Base-by-base conservation (phyloP, 2,113 vertebrate species). In the Ciconia stormi region DNA sequence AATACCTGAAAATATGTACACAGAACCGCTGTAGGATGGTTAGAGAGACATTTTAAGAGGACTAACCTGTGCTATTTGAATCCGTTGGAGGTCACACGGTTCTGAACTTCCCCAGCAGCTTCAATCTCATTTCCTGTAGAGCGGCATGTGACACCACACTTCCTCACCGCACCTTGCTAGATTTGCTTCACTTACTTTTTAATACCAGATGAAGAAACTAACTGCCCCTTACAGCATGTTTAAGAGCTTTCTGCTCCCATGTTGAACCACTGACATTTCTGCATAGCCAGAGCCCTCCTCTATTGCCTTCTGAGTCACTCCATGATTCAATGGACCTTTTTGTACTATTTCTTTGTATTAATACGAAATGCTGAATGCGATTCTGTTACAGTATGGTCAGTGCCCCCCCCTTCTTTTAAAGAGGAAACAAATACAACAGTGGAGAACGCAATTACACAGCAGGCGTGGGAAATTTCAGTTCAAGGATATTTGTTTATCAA, bases 101-200 rank as follows among this genome's bases (percentile, higher is more conserved):
- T 93, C 95, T 97, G 65, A 76, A 96, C 97, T 96, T 97, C 98
- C 97, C 95, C 97, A 95, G 93, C 76, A 58, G 83, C 96, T 97
- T 96, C 95, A 82, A 52, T 74, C 78, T 91, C 6, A 47, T 96
- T 99, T 99, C 98, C 98, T 98, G 98, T 71, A 58, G 46, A 29
- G 94, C 11, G 29, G 80, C 97, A 97, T 55, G 96, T 98, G 97
- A 98, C 97, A 92, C 79, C 93, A 83, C 34, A 96, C 98, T 98
- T 98, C 98, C 98, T 97, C 95, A 96, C 95, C 4, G 74, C 96
- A 97, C 98, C 98, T 98, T 97, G 96, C 95, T 53, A 59, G 59
- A 61, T 69, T 73, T 2, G 6, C 95, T 91, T 46, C 20, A 16
- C 90, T 70, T 53, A 73, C n/a, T 13, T 23, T 71, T 78, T 70